Base-by-base conservation (phyloP, 2,888 invertebrate species). In the Tenthredo mesomela region DNA sequence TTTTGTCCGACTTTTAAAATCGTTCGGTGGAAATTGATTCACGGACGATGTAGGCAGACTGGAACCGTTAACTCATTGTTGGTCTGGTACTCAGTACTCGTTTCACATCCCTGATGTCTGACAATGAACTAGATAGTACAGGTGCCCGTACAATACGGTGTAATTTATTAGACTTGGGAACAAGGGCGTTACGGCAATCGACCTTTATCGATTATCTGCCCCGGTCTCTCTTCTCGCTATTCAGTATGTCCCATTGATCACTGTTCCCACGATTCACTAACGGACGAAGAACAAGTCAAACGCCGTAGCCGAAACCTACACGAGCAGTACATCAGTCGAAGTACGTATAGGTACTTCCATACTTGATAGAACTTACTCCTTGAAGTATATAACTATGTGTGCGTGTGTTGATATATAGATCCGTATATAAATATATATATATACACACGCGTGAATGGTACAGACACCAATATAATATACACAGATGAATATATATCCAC, bases 131-230 rank as follows among this genome's bases (percentile, higher is more conserved):
- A 80, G 50, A 50, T 33, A 21, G 61, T 80, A 50, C 37, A 37
- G 37, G 4, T n/a, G n/a, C 12, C 80, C 40, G 50, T 50, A 77
- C 77, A 77, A 77, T 77, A 77, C 77, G 40, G 18, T 77, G 77
- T 54, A 77, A 77, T 77, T 77, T 77, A 77, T 54, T 77, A 77
- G 50, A 77, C 77, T 77, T 29, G 77, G 40, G 50, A 77, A 77
- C 77, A 77, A 77, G 50, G 29, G 77, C 50, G 47, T 77, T 21
- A 33, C 61, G 40, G 80, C 58, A 58, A 80, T 80, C 61, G 80
- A 80, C 61, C 58, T 80, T n/a, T 37, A 80, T 80, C 80, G 80
- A 80, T 80, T 58, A 80, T 80, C 80, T 40, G 61, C 80, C 58
- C 80, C 10, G 9, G 78, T 43, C 43, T 21, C 75, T 50, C 18